phyloP scores from a whole-genome alignment of 37 sponge, comb jelly and placozoan genomes.

The Beroe forskalii region DNA sequence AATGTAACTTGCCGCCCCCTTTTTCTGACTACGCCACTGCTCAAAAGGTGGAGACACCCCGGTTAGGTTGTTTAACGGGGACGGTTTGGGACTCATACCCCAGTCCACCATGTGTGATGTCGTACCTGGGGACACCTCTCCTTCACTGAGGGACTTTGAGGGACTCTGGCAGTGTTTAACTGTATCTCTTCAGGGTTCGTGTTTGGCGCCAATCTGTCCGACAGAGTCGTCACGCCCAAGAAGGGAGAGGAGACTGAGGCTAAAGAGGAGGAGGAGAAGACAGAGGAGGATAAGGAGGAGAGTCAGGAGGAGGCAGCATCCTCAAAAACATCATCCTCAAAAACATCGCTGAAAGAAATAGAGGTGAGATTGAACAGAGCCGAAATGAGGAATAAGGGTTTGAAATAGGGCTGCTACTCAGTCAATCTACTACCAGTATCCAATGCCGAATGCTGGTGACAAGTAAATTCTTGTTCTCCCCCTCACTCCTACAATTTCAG shows the following conservation, averaged over 20 bases:
- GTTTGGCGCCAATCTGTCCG: constrained; percentile 45
- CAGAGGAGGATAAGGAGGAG: neutral
- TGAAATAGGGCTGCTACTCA: too few relatives aligned
- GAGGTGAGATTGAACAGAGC: constrained; percentile 12
- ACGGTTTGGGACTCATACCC: too few relatives aligned
- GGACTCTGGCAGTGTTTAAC: too few relatives aligned
- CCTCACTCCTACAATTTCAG: neutral
- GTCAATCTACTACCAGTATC: neutral
- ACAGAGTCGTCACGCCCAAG: constrained; percentile 15
- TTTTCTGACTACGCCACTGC: too few relatives aligned
- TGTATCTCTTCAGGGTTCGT: too few relatives aligned
- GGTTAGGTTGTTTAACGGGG: too few relatives aligned
- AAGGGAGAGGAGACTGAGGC: neutral
- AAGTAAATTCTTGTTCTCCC: neutral
- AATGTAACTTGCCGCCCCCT: too few relatives aligned
- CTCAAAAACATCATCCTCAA: neutral
- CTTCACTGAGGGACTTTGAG: too few relatives aligned
- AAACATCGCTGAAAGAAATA: neutral
- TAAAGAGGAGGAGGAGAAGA: neutral
- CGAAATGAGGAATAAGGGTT: too few relatives aligned
- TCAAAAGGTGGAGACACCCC: too few relatives aligned
- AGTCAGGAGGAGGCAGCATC: neutral
- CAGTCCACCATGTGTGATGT: too few relatives aligned
- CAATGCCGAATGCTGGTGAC: neutral
- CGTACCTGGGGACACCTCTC: too few relatives aligned